phyloP scores from a whole-genome alignment of 1,140 invertebrate genomes.

The Galleria mellonella region DNA sequence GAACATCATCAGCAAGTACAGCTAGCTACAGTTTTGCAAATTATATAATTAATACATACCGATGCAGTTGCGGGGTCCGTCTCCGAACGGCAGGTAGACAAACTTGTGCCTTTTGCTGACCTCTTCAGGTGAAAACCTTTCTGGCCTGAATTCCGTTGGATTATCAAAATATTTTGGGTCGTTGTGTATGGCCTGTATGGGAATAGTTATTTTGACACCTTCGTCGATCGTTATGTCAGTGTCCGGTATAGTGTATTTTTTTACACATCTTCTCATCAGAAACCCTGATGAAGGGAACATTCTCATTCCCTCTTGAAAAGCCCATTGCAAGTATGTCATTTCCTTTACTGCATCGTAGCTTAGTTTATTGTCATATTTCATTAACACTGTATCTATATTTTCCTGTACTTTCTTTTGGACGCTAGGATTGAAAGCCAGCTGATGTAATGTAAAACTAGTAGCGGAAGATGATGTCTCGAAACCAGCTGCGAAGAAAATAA shows the following conservation, averaged over 20 bases:
- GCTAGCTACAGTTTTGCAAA: not conserved
- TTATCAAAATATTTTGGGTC: conserved; percentile 73
- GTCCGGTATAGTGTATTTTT: conserved; percentile 62
- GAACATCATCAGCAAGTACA: no score
- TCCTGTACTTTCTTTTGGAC: conserved; percentile 73
- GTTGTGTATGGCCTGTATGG: conserved; percentile 69
- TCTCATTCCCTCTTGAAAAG: conserved; percentile 66
- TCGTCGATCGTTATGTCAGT: conserved; percentile 51
- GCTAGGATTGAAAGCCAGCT: conserved; percentile 75
- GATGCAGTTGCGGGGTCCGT: conserved; percentile 38
- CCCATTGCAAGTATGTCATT: conserved; percentile 55
- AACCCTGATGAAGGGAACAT: conserved; percentile 57
- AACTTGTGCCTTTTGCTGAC: conserved; percentile 49
- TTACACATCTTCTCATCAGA: conserved; percentile 49
- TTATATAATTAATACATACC: conserved; percentile 8
- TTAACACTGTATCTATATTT: conserved; percentile 70
- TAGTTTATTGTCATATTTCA: conserved; percentile 35
- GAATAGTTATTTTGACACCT: conserved; percentile 47
- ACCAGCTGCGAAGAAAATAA: conserved; percentile 16
- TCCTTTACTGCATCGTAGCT: conserved; percentile 58
- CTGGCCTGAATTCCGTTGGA: conserved; percentile 74
- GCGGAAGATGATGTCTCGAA: conserved; percentile 14
- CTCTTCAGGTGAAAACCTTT: conserved; percentile 68
- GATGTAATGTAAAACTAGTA: conserved; percentile 25
- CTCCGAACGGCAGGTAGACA: conserved; percentile 43